Conservation (phyloP, 2,888 invertebrate genomes). For the Ceriagrion tenellum region DNA sequence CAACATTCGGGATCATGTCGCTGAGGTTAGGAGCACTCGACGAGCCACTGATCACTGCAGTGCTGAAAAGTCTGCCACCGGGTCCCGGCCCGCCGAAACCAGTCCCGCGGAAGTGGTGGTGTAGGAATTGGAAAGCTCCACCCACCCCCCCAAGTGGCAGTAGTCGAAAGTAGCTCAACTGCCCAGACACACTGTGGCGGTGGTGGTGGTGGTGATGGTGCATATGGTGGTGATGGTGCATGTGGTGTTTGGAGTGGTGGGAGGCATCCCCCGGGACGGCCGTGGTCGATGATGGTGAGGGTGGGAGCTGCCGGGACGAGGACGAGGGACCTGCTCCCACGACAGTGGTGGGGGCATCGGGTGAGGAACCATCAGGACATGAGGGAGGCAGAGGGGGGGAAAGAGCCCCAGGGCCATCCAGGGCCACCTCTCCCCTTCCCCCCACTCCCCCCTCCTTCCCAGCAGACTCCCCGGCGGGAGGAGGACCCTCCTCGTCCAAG, state of each 20-base stretch:
- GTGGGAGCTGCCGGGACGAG: conserved; percentile 74
- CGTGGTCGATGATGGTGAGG: conserved; percentile 74
- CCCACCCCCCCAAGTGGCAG: conserved; percentile 68
- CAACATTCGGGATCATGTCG: conserved; percentile 89
- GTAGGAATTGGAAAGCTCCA: conserved; percentile 58
- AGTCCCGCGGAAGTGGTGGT: conserved; percentile 54
- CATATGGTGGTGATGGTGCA: conserved; percentile 60
- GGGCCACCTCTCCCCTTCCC: conserved; percentile 36
- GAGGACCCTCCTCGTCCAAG: background rate
- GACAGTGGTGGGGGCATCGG: conserved; percentile 73
- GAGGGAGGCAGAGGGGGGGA: conserved; percentile 70
- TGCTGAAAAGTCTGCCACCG: conserved; percentile 94
- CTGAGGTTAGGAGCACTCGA: conserved; percentile 94
- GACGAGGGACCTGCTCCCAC: conserved; percentile 70
- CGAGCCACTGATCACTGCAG: conserved; percentile 97
- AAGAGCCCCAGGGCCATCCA: conserved; percentile 71
- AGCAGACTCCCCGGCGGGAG: background rate
- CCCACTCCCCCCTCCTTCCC: background rate
- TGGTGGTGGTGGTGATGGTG: conserved; percentile 84
- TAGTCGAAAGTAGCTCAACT: conserved; percentile 90
- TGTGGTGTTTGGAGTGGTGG: background rate
- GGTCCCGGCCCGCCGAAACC: conserved; percentile 73
- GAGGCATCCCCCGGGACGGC: conserved; percentile 73
- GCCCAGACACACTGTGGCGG: conserved; percentile 97
- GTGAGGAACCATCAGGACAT: conserved; percentile 73